These are phyloP conservation scores for Condylura cristata DNA, from an alignment of 2,113 vertebrate genomes.

Conservation along the genomic window DNA sequence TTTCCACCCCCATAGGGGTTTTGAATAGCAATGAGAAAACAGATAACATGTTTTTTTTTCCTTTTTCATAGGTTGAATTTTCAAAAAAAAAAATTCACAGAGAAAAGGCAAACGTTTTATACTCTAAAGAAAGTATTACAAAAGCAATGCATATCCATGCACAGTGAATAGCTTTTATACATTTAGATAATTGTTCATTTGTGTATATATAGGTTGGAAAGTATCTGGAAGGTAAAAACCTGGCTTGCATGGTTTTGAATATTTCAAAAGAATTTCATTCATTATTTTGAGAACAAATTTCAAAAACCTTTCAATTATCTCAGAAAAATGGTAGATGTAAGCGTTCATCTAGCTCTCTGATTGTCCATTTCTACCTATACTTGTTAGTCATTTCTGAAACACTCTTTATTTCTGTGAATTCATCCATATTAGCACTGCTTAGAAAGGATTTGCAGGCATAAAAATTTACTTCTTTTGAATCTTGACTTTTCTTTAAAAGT, in stretches of 20 bases:
- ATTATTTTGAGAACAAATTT: background rate
- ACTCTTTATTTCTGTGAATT: background rate
- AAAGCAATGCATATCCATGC: background rate
- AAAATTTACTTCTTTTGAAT: background rate
- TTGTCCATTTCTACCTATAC: background rate
- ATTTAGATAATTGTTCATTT: background rate
- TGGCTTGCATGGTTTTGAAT: background rate
- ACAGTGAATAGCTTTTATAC: background rate
- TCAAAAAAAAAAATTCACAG: background rate
- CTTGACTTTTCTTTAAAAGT: background rate
- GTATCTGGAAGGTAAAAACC: background rate
- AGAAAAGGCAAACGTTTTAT: background rate
- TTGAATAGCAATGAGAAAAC: background rate
- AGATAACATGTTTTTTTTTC: background rate
- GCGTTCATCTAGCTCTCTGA: background rate
- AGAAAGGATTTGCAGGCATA: background rate
- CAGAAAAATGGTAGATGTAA: background rate
- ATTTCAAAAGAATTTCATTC: background rate
- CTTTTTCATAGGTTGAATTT: background rate
- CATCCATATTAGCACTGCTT: background rate
- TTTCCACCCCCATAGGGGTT: background rate
- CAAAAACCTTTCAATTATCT: background rate
- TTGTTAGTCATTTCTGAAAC: background rate
- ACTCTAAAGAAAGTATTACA: background rate
- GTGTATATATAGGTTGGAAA: background rate